Conservation (phyloP, 2,888 invertebrate genomes). For the Eucriotettix oculatus region DNA sequence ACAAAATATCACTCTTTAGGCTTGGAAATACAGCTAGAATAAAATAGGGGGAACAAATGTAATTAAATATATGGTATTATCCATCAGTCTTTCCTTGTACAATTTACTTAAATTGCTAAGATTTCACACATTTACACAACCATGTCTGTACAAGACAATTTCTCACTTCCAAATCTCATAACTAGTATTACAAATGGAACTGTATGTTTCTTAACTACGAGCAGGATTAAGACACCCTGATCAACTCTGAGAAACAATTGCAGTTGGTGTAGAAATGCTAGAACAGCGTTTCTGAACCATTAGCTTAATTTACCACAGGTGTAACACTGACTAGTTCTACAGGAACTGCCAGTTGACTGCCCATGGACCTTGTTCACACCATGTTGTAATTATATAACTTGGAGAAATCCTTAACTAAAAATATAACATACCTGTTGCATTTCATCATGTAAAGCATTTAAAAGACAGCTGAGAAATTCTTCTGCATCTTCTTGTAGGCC, state of each 20-base stretch:
- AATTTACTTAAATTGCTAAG: no score
- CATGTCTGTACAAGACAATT: background rate
- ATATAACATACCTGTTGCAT: constrained; percentile 61
- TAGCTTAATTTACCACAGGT: background rate
- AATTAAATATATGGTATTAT: no score
- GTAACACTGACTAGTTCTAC: background rate
- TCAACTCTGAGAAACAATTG: background rate
- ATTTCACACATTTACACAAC: no score
- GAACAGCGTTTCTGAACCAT: background rate
- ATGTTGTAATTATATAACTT: background rate
- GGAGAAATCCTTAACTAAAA: no score
- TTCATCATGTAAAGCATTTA: constrained; percentile 92
- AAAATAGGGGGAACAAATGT: no score
- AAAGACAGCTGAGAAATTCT: constrained; percentile 82
- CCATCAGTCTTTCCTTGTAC: no score
- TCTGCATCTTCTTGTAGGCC: constrained; percentile 95
- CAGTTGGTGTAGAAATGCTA: no score
- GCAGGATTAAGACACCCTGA: background rate
- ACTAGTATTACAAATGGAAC: background rate
- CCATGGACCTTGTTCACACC: background rate
- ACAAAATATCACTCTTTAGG: no score
- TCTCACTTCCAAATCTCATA: background rate
- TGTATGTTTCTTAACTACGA: background rate
- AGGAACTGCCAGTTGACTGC: background rate
- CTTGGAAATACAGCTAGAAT: no score